These are phyloP conservation scores for Steinernema hermaphroditum DNA, from an alignment of 2,888 invertebrate genomes.

Conservation along the genomic window DNA sequence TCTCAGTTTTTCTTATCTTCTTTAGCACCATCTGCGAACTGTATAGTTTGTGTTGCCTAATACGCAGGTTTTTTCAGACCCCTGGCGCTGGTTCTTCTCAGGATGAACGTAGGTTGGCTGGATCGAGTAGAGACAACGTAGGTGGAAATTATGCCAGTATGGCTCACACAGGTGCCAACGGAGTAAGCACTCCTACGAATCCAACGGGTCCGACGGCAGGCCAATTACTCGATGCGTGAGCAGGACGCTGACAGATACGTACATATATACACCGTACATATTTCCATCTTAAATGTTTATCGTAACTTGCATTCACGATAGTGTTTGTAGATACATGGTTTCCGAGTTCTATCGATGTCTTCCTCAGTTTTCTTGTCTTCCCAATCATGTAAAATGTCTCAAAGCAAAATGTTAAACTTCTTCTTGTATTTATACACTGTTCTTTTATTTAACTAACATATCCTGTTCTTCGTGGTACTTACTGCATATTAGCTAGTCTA, in stretches of 20 bases:
- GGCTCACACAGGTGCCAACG: conserved; percentile 41
- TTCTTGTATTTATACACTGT: not conserved
- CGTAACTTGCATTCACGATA: not conserved
- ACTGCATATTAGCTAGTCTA: conserved; percentile 23
- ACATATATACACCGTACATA: too few relatives aligned
- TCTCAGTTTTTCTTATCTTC: too few relatives aligned
- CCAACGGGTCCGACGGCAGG: not conserved
- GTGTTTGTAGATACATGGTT: conserved; percentile 27
- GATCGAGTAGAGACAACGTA: conserved; percentile 37
- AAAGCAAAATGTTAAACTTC: too few relatives aligned
- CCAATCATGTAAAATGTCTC: too few relatives aligned
- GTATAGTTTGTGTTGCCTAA: too few relatives aligned
- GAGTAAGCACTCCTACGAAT: conserved; percentile 38
- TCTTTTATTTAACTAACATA: not conserved
- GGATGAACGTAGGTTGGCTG: conserved; percentile 52
- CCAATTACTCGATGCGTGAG: conserved; percentile 9
- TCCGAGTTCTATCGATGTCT: conserved; percentile 5
- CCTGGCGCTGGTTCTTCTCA: conserved; percentile 43
- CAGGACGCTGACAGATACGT: not conserved
- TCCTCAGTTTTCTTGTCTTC: not conserved
- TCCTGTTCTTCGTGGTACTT: conserved; percentile 18
- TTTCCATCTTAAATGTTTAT: not conserved
- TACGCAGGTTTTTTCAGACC: too few relatives aligned
- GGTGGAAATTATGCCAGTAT: conserved; percentile 56
- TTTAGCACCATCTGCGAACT: too few relatives aligned